These are phyloP conservation scores for Lithophane socia DNA, from an alignment of 2,888 invertebrate species.

Conservation along the genomic window DNA sequence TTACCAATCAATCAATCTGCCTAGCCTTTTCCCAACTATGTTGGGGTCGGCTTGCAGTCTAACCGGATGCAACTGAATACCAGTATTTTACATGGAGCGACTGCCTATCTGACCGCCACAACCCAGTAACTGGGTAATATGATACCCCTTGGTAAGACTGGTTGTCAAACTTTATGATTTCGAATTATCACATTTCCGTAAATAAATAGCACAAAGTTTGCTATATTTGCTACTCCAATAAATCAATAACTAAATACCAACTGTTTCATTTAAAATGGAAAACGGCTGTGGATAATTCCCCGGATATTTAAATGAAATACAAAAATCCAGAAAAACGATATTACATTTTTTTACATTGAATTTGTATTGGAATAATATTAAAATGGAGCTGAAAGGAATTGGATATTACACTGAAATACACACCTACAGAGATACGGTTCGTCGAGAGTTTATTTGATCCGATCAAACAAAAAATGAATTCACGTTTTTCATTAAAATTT, in stretches of 20 bases:
- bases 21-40: too few relatives aligned
- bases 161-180: too few relatives aligned
- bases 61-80: too few relatives aligned
- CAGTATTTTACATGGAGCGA: too few relatives aligned
- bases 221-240: too few relatives aligned
- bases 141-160: too few relatives aligned
- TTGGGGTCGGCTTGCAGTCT: too few relatives aligned
- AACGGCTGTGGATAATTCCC: not conserved
- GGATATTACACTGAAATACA: conserved; percentile 7
- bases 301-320: not conserved
- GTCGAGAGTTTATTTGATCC: conserved; percentile 7
- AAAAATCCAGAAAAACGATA: not conserved
- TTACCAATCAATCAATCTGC: too few relatives aligned
- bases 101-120: too few relatives aligned
- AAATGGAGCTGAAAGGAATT: not conserved
- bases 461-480: conserved; percentile 5
- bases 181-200: too few relatives aligned
- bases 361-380: not conserved
- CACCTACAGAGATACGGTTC: not conserved
- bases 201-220: not conserved
- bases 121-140: too few relatives aligned
- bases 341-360: not conserved
- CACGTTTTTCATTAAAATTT: conserved; percentile 30
- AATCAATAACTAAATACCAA: not conserved
- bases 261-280: conserved; percentile 1